Conservation (phyloP, 2,888 invertebrate species). For the Proisotoma minuta region DNA sequence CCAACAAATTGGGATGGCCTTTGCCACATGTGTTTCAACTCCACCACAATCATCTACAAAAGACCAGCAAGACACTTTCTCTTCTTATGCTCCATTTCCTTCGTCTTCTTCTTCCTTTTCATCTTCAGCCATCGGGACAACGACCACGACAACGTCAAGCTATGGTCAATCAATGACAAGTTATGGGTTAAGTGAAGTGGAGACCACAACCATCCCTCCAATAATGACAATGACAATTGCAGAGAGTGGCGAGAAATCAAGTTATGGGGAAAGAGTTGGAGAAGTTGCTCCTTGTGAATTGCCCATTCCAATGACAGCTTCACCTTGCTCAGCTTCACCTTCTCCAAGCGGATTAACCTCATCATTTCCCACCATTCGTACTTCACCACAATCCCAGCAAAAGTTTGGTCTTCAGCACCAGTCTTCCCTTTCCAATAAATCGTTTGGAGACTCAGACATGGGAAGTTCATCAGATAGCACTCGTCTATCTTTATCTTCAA, state of each 20-base stretch:
- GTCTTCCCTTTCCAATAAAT: conserved; percentile 64
- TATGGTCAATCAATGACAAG: no score
- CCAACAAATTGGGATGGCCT: conserved; percentile 3
- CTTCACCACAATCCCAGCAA: conserved; percentile 16
- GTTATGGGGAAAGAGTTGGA: neutral
- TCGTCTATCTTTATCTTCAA: conserved; percentile 30
- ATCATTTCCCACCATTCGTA: conserved; percentile 21
- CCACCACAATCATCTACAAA: neutral
- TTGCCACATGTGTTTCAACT: neutral
- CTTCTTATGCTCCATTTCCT: conserved; percentile 1
- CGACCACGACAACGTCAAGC: neutral
- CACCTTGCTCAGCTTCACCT: conserved; percentile 32
- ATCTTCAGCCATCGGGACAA: neutral
- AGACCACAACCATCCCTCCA: conserved; percentile 15
- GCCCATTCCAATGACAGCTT: conserved; percentile 25
- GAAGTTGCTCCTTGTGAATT: conserved; percentile 20
- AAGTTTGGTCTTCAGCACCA: conserved; percentile 26
- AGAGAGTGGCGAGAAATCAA: conserved; percentile 16
- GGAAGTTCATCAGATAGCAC: conserved; percentile 53
- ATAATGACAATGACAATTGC: conserved; percentile 26
- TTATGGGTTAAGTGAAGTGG: no score
- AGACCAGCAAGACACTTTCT: neutral
- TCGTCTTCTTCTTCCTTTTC: neutral
- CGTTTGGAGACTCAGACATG: conserved; percentile 59
- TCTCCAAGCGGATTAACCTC: conserved; percentile 31